Evolutionary conservation across 2,888 invertebrate species (phyloP).

Genomic region (Phaedon cochleariae): DNA sequence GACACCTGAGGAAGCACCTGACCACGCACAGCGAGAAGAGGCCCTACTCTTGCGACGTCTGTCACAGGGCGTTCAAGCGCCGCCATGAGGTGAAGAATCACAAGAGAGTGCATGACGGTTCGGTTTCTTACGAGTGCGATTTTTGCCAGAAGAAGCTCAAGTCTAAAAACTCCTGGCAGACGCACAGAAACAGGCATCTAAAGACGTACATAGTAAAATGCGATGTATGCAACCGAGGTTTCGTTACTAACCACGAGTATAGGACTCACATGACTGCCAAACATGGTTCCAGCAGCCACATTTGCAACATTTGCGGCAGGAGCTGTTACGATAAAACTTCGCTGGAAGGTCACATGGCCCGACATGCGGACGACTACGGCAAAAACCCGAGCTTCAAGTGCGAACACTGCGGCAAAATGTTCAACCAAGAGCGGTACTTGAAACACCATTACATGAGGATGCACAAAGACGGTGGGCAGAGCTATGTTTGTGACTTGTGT

Average conservation of each 20-base stretch:
- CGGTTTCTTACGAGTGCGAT: conserved; percentile 58
- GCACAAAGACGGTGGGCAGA: conserved; percentile 45
- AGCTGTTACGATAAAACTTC: conserved; percentile 49
- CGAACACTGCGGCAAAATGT: conserved; percentile 43
- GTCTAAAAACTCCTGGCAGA: conserved; percentile 55
- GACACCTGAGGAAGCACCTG: conserved; percentile 64
- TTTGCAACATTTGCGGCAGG: conserved; percentile 51
- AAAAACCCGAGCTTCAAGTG: conserved; percentile 44
- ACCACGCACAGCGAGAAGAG: conserved; percentile 65
- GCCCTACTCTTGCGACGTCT: conserved; percentile 54
- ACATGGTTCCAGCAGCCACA: conserved; percentile 46
- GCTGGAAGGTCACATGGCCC: conserved; percentile 48
- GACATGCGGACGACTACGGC: conserved; percentile 47
- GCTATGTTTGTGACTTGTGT: conserved; percentile 60
- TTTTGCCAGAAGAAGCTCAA: conserved; percentile 67
- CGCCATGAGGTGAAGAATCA: conserved; percentile 42
- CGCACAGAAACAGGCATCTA: conserved; percentile 65
- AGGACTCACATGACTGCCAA: conserved; percentile 50
- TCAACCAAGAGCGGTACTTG: conserved; percentile 40
- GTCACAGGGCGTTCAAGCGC: conserved; percentile 44
- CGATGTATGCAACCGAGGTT: conserved; percentile 48
- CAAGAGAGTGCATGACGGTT: conserved; percentile 32
- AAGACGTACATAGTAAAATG: conserved; percentile 66
- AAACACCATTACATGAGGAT: conserved; percentile 46
- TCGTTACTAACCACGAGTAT: conserved; percentile 51